Percentiles rank a stretch among this genome's conserved stretches.
Conservation (phyloP, 92 coral and sea anemone genomes). For the Zoanthus sansibaricus region DNA sequence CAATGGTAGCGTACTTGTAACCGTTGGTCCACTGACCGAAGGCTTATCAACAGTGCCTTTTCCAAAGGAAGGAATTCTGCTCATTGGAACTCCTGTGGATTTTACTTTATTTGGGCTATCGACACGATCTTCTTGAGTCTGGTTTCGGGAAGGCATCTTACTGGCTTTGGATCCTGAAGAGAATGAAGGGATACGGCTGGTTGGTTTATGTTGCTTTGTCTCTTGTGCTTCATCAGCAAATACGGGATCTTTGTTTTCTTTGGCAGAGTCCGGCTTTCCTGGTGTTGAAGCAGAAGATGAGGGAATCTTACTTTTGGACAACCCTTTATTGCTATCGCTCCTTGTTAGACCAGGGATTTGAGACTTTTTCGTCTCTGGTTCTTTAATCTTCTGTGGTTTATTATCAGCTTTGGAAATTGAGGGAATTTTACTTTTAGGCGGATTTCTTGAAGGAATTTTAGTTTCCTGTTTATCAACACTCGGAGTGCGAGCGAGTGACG, state of each 20-base stretch:
- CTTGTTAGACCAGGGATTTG: constrained; percentile 73
- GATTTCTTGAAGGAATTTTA: constrained; percentile 78
- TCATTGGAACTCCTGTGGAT: constrained; percentile 46
- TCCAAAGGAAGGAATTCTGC: constrained; percentile 83
- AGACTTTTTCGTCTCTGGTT: constrained; percentile 63
- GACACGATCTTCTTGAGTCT: constrained; percentile 30
- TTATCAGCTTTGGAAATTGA: constrained; percentile 72
- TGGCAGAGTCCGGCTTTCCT: constrained; percentile 78
- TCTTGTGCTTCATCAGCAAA: constrained; percentile 13
- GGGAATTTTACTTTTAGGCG: constrained; percentile 88
- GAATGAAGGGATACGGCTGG: constrained; percentile 49
- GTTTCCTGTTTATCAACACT: constrained; percentile 56
- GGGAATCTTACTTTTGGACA: constrained; percentile 65
- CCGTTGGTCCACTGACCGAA: constrained; percentile 32
- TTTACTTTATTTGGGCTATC: constrained; percentile 24
- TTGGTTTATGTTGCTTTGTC: constrained; percentile 35
- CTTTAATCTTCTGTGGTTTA: constrained; percentile 53
- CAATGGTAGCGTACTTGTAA: constrained; percentile 41
- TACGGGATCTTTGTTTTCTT: constrained; percentile 87
- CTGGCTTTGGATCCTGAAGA: constrained; percentile 41
- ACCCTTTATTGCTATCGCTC: constrained; percentile 56
- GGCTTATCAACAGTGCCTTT: constrained; percentile 59
- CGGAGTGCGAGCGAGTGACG: constrained; percentile 74
- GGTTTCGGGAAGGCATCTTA: constrained; percentile 25
- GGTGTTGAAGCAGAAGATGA: constrained; percentile 44